Evolutionary conservation across 2,888 invertebrate genomes (phyloP), one percentile per base, ranked within the genome.

Genomic region (Dryobotodes eremita): DNA sequence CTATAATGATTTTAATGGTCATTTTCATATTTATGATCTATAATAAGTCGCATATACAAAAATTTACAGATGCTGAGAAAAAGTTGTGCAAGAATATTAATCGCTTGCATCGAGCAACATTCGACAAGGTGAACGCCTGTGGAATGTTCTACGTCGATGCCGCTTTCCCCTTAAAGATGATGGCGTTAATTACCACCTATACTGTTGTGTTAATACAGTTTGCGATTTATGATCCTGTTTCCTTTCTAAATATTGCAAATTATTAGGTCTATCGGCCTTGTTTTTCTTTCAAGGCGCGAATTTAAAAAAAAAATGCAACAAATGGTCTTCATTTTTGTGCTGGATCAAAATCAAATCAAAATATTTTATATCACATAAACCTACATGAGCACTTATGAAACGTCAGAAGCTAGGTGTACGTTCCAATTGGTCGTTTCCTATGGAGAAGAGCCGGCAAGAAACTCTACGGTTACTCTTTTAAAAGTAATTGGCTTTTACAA

Each of bases 41-140:
- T 42, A 42, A 62, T 53, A 48, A 48, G 6, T 13, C 0, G 1
- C 13, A 20, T 6, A 15, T n/a, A 20, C 0, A 42, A n/a, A 79
- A 42, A 50, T 15, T 82, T 76, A 8, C 76, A 81, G 83, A 71
- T 82, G 71, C 70, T 36, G 77, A 57, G 61, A 81, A 68, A 26
- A 57, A 66, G 36, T 48, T 68, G 6, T 76, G 42, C 71, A 82
- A 82, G 55, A 81, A 81, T 42, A 57, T 81, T 20, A 61, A 62
- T 42, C 83, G 81, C 20, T 36, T 81, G 53, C 71, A 76, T 71
- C 65, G 77, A 46, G 77, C 50, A 20, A 26, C 31, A 23, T 81
- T 76, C 15, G 42, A 10, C 15, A 83, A 81, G 8, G 42, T 81
- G 15, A 76, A 75, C 5, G 83, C 77, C 0, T 81, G 83, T 68